Percentiles rank a stretch among this genome's conserved stretches.
Conservation (phyloP, 2,888 invertebrate genomes). For the Lepidonotus clava region DNA sequence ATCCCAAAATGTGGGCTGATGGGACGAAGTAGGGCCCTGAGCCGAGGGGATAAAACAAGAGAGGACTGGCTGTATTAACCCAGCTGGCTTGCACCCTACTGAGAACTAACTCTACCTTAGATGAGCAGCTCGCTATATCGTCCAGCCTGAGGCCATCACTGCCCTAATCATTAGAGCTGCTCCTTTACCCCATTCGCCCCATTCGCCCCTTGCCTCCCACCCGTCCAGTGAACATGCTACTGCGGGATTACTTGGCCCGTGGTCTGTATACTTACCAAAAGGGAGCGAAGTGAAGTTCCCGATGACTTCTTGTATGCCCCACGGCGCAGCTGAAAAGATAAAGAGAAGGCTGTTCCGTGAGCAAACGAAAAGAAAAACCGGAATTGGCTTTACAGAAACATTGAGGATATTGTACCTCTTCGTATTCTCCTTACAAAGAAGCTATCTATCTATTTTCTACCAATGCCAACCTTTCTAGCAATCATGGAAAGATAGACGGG, state of each 20-base stretch:
- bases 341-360: not conserved
- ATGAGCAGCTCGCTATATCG: not conserved
- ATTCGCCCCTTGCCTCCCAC: not conserved
- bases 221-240: not conserved
- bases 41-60: slow-evolving; percentile 41
- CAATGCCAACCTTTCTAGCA: too few species aligned
- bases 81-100: slow-evolving; percentile 15
- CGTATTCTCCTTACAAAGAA: too few species aligned
- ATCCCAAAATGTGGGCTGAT: too few species aligned
- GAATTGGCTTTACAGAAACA: slow-evolving; percentile 11
- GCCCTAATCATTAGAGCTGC: not conserved
- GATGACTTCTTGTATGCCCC: slow-evolving; percentile 52
- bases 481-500: too few species aligned
- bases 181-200: not conserved
- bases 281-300: slow-evolving; percentile 54
- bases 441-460: too few species aligned
- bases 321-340: slow-evolving; percentile 32
- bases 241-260: not conserved
- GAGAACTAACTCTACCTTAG: slow-evolving; percentile 20
- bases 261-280: slow-evolving; percentile 50
- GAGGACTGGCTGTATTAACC: slow-evolving; percentile 39
- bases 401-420: not conserved
- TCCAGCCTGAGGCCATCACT: not conserved
- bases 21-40: not conserved
- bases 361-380: not conserved